Conservation (phyloP, 1,140 invertebrate genomes). For the Stegodyphus mimosarum region DNA sequence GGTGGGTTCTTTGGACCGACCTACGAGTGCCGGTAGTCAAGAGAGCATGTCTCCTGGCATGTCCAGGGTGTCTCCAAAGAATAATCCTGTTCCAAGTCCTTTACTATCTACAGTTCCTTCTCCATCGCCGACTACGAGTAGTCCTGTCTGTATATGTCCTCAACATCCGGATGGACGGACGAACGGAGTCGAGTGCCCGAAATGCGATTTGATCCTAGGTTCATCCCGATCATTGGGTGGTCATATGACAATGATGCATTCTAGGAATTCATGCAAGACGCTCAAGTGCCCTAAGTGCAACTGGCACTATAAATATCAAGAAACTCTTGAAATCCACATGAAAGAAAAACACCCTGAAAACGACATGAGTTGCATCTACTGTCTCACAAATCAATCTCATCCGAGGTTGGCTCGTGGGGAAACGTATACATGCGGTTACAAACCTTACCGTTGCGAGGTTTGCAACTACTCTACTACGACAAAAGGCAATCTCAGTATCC, state of each 20-base stretch:
- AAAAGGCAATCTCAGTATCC: slow-evolving; percentile 99
- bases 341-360: slow-evolving; percentile 99
- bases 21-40: slow-evolving; percentile 50
- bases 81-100: slow-evolving; percentile 46
- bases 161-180: slow-evolving; percentile 93
- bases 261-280: slow-evolving; percentile 98
- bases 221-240: slow-evolving; percentile 63
- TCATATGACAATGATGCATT: slow-evolving; percentile 84
- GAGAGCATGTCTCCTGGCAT: slow-evolving; percentile 54
- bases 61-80: slow-evolving; percentile 52
- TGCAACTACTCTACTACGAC: slow-evolving; percentile 99
- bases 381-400: slow-evolving; percentile 96
- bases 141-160: slow-evolving; percentile 76
- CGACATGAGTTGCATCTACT: slow-evolving; percentile 97
- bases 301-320: slow-evolving; percentile 99
- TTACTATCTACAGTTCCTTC: slow-evolving; percentile 52
- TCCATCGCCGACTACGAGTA: slow-evolving; percentile 43
- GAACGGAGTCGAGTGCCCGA: slow-evolving; percentile 91
- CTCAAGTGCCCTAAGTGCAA: slow-evolving; percentile 99
- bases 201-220: slow-evolving; percentile 92
- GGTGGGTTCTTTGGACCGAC: slow-evolving; percentile 44
- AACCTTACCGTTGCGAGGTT: slow-evolving; percentile 96
- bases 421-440: slow-evolving; percentile 99
- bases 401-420: slow-evolving; percentile 97
- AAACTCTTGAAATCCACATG: slow-evolving; percentile 99